Conservation (phyloP, 1,140 invertebrate species). For the Drosophila kanapiae region DNA sequence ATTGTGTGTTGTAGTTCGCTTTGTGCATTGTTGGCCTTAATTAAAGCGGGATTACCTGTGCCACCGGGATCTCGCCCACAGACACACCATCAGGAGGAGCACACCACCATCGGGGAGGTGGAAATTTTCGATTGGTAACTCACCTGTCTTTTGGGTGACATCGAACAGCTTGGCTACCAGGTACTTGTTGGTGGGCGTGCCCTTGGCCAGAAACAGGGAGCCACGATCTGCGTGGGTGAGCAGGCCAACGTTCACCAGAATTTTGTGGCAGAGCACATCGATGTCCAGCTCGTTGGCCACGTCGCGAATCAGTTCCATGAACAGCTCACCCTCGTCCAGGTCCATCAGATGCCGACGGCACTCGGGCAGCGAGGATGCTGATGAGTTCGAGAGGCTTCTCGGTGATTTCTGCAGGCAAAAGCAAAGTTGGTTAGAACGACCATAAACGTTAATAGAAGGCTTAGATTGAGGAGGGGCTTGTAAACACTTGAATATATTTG, state of each 20-base stretch:
- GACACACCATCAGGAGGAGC: background rate
- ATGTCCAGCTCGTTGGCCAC: conserved; percentile 97
- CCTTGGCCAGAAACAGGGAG: conserved; percentile 94
- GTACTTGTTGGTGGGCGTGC: conserved; percentile 90
- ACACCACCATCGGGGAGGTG: background rate
- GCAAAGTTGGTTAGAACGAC: background rate
- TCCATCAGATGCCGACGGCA: conserved; percentile 87
- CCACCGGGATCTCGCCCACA: conserved; percentile 33
- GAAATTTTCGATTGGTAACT: conserved; percentile 55
- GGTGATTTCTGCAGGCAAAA: conserved; percentile 85
- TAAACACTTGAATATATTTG: conserved; percentile 2
- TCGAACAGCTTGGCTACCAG: conserved; percentile 96
- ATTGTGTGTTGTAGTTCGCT: conserved; percentile 30
- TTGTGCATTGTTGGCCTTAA: conserved; percentile 57
- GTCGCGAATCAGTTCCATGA: conserved; percentile 97
- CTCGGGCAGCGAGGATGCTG: conserved; percentile 84
- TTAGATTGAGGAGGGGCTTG: conserved; percentile 29
- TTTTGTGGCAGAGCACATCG: conserved; percentile 96
- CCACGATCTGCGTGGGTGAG: conserved; percentile 95
- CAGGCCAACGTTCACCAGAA: conserved; percentile 95
- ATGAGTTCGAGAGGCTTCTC: conserved; percentile 86
- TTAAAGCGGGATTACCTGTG: conserved; percentile 49
- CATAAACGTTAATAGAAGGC: conserved; percentile 69
- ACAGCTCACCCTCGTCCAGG: conserved; percentile 92
- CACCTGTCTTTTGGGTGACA: conserved; percentile 94